These are phyloP conservation scores for Enteromius fasciolatus DNA, from an alignment of 2,797 vertebrate species.

Conservation along the genomic window DNA sequence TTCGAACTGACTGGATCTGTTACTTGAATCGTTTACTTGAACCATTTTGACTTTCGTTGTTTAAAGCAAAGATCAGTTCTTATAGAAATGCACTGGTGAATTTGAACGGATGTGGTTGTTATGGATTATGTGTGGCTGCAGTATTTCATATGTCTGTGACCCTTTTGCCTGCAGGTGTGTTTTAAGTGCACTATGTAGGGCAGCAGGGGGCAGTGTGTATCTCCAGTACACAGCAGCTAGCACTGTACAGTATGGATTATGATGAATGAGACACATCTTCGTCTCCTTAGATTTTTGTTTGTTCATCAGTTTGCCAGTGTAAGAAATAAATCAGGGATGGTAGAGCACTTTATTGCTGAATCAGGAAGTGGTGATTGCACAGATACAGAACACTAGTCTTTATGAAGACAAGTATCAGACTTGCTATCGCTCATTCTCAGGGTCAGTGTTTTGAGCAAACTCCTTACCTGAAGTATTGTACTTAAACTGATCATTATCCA, in stretches of 20 bases:
- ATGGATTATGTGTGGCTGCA: constrained; percentile 6
- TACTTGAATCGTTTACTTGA: constrained; percentile 4
- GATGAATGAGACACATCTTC: neutral
- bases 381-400: neutral
- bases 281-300: neutral
- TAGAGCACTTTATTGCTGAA: neutral
- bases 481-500: neutral
- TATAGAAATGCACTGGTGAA: neutral
- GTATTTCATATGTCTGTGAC: neutral
- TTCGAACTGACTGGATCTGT: neutral
- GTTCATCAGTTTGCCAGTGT: neutral
- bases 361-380: neutral
- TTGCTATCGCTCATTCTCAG: neutral
- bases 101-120: constrained; percentile 13
- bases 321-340: neutral
- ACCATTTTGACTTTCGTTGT: constrained; percentile 6
- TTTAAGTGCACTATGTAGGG: constrained; percentile 43
- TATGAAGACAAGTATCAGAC: neutral
- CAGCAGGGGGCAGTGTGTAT: constrained; percentile 75
- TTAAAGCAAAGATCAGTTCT: constrained; percentile 27
- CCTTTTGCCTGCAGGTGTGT: constrained; percentile 11
- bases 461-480: neutral
- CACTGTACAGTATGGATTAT: neutral
- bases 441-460: neutral
- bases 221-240: constrained; percentile 23